Conservation (phyloP, 2,797 vertebrate species). For the Anabacerthia variegaticeps region DNA sequence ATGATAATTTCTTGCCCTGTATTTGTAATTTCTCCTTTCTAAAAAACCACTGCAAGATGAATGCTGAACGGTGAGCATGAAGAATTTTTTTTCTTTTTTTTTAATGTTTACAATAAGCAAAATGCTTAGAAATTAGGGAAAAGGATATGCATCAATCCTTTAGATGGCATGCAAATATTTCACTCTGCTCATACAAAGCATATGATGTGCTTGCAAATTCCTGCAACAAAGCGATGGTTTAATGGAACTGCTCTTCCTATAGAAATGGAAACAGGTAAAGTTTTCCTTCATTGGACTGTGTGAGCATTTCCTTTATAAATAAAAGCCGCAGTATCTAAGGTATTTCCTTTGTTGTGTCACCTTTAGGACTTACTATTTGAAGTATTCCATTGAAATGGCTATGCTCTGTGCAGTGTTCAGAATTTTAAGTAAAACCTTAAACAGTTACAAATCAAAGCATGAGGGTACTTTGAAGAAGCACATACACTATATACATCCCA, state of each 20-base stretch:
- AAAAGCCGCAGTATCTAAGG: slow-evolving; percentile 57
- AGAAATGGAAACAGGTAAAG: slow-evolving; percentile 42
- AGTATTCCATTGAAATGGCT: slow-evolving; percentile 69
- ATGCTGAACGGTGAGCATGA: not conserved
- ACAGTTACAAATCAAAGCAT: slow-evolving; percentile 68
- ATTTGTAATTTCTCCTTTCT: not conserved
- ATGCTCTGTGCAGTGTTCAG: slow-evolving; percentile 46
- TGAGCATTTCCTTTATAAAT: slow-evolving; percentile 64
- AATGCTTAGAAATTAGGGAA: slow-evolving; percentile 22
- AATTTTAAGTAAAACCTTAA: slow-evolving; percentile 76
- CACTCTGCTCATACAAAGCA: slow-evolving; percentile 41
- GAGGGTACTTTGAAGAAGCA: slow-evolving; percentile 55
- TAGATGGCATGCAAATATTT: slow-evolving; percentile 24
- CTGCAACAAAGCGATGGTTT: slow-evolving; percentile 10
- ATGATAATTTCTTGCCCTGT: not conserved
- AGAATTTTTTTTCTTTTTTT: not conserved
- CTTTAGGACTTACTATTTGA: slow-evolving; percentile 74
- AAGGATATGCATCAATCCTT: not conserved
- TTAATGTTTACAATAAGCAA: not conserved
- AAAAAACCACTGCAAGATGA: not conserved
- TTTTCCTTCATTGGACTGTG: slow-evolving; percentile 45
- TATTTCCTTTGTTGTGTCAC: slow-evolving; percentile 69
- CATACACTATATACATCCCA: slow-evolving; percentile 3
- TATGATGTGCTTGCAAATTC: slow-evolving; percentile 29
- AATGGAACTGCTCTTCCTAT: slow-evolving; percentile 56